Base-by-base conservation (phyloP, 2,888 invertebrate species). In the Thecophora atra region DNA sequence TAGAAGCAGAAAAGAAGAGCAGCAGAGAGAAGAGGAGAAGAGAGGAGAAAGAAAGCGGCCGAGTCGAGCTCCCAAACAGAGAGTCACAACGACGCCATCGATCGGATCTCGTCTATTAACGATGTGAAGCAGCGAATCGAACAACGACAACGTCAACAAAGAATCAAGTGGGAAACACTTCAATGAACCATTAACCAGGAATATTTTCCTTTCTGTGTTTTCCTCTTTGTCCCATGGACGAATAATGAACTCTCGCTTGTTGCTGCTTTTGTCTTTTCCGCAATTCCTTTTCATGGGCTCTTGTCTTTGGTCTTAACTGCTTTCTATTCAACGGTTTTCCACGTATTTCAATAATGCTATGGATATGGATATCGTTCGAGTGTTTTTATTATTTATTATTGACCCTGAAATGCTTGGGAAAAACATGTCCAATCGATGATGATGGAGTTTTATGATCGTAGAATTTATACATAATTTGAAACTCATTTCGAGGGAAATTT, bases 151-250 rank as follows among this genome's bases (percentile, higher is more conserved):
- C 58, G 24, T 7, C 13, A 13, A 2, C 60, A 26, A 28, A 4
- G 17, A 42, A 37, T 42, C 19, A 63, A 63, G 44, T 63, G 63
- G 63, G 63, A 44, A 63, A 37, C n/a, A n/a, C 42, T 19, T 63
- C 44, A 63, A 21, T 63, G 42, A 44, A 44, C 21, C 63, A 63
- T 42, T 24, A 44, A 51, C 11, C 17, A 65, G 44, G 17, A 51
- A n/a, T 47, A 24, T 47, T 65, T 47, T 37, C 11, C 37, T 37
- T 37, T 37, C 2, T 37, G 7, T 37, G 65, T 47, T n/a, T n/a
- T n/a, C n/a, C n/a, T n/a, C n/a, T n/a, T 24, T 64, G 65, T 65
- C 51, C 51, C 65, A n/a, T 65, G 51, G 51, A 51, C 51, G 51
- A 51, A 17, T 28, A 58, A 15, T 17, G 58, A 58, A 24, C 3